A percentile compares a stretch with the other conserved stretches of the same genome.
phyloP scores from a whole-genome alignment of 2,888 invertebrate genomes.

The Tridacna gigas region DNA sequence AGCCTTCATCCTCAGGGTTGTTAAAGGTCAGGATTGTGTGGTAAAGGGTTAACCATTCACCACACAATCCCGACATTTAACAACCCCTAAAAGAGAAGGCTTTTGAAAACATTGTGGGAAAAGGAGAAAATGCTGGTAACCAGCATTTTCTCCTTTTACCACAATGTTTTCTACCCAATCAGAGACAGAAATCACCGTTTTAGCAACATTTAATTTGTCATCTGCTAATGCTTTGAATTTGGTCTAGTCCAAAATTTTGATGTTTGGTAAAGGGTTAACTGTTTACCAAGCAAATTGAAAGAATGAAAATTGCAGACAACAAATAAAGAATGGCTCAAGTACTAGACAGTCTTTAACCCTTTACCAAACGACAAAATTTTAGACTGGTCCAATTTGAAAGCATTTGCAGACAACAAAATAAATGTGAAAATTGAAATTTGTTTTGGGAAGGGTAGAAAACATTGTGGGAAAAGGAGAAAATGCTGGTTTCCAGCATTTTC shows the following conservation, averaged over 20 bases:
- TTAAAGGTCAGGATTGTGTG: background rate
- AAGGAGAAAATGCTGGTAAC: background rate
- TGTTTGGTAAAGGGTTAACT: background rate
- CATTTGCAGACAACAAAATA: too few species aligned
- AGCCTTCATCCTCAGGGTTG: background rate
- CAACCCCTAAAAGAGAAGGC: background rate
- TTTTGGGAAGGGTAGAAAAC: too few species aligned
- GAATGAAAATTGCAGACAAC: too few species aligned
- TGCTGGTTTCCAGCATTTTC: too few species aligned
- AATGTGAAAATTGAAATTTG: too few species aligned
- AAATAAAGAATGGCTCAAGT: too few species aligned
- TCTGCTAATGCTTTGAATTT: background rate
- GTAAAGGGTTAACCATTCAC: background rate
- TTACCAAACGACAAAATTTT: too few species aligned
- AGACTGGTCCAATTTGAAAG: too few species aligned
- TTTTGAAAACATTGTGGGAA: background rate
- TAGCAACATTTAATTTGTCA: background rate
- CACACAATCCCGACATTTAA: background rate
- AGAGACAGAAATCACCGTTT: background rate
- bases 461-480: too few species aligned
- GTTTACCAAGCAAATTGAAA: too few species aligned
- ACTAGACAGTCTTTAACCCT: too few species aligned
- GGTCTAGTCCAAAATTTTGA: background rate
- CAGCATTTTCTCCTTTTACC: too few species aligned
- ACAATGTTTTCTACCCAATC: background rate